Base-by-base conservation (phyloP, 2,113 vertebrate species). In the Tupaia tana region DNA sequence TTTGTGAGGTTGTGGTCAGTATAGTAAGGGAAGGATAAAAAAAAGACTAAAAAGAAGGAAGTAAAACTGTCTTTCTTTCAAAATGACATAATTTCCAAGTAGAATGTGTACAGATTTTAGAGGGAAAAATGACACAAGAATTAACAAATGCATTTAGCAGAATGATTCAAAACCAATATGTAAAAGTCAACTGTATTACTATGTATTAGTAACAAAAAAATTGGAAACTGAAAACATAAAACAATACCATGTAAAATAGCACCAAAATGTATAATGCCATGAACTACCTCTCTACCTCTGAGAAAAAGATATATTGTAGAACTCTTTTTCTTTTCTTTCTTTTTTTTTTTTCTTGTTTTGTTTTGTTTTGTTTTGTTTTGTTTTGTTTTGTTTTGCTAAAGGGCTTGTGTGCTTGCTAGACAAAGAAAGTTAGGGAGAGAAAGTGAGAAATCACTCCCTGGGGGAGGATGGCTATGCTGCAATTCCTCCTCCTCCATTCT, bases 11-110 rank as follows among this genome's bases (percentile, higher is more conserved):
- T 86, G 27, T 67, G 67, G 43, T 78, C 58, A 82, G 15, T 52
- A 82, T 12, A 75, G 34, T 64, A 82, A 82, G 58, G 7, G 22
- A 58, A 88, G 7, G 59, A 63, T 14, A 25, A 71, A 27, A 71
- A 61, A 70, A 90, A 71, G 19, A 59, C 82, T 78, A 43, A 73
- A 73, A 90, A 86, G 22, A 10, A 73, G 93, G 29, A 92, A 70
- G 19, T 43, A 56, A 83, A 93, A 63, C 27, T 75, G 4, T 56
- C 6, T 73, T 58, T 63, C 74, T 80, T 75, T 85, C 43, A 63
- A 74, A 16, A 69, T 88, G 25, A 70, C 18, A 80, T 69, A 10
- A 66, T 43, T 93, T 52, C 43, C 64, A 59, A 54, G 20, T 31
- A 70, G 15, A 93, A 74, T 73, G 6, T 34, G 11, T 69, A n/a